Conservation (phyloP, 2,888 invertebrate genomes). For the Xanthorhoe designata region DNA sequence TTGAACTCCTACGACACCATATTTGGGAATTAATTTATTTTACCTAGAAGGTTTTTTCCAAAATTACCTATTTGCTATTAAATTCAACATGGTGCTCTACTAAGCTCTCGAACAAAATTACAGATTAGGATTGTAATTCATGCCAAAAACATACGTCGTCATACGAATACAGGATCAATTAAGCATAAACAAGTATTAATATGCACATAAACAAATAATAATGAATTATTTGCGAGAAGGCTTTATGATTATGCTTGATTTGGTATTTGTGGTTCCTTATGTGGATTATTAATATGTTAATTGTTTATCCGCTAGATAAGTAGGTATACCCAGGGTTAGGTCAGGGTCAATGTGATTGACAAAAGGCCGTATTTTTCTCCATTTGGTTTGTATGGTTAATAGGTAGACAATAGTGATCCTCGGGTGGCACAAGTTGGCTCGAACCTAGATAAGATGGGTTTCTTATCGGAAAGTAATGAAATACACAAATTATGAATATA, state of each 20-base stretch:
- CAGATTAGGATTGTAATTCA: not conserved
- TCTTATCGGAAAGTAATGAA: no score
- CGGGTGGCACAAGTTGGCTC: no score
- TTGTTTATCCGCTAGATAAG: constrained; percentile 6
- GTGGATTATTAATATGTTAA: constrained; percentile 6
- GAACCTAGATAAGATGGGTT: no score
- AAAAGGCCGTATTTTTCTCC: constrained; percentile 8
- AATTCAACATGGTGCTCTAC: no score
- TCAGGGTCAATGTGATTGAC: constrained; percentile 8
- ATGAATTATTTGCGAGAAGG: constrained; percentile 24
- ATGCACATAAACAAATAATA: constrained; percentile 23
- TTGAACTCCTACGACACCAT: not conserved
- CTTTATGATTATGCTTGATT: constrained; percentile 36
- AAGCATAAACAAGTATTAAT: no score
- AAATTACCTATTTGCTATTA: not conserved
- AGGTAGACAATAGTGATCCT: not conserved
- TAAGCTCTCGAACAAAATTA: no score
- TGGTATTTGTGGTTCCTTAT: constrained; percentile 30
- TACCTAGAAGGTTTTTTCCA: not conserved
- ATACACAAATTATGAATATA: no score
- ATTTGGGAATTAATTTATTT: not conserved
- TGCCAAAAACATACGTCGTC: not conserved
- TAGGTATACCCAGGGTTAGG: constrained; percentile 13
- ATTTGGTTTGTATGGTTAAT: not conserved
- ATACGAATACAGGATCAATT: not conserved